A percentile compares a stretch with the other conserved stretches of the same genome.
These are phyloP conservation scores for Pasiphila rectangulata DNA, from an alignment of 2,888 invertebrate species.

Conservation along the genomic window DNA sequence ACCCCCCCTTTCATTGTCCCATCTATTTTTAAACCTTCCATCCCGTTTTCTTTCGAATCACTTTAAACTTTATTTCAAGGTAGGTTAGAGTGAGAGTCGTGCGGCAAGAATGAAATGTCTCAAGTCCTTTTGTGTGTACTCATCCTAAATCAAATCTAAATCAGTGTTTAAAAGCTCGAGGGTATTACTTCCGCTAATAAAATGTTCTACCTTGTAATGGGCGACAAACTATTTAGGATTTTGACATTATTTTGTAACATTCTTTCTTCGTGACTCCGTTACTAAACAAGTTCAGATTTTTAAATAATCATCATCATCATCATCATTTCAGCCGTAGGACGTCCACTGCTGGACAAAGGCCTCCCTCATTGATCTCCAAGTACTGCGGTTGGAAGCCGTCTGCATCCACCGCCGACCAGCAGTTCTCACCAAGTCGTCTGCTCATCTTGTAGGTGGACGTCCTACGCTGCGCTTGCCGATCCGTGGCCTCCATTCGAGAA, in stretches of 20 bases:
- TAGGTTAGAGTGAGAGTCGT: slow-evolving; percentile 36
- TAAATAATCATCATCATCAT: too few species aligned
- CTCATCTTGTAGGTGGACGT: too few species aligned
- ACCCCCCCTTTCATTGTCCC: slow-evolving; percentile 68
- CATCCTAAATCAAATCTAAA: slow-evolving; percentile 72
- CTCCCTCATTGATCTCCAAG: too few species aligned
- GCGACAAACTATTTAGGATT: slow-evolving; percentile 16
- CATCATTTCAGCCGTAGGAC: too few species aligned
- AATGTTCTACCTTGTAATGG: slow-evolving; percentile 59
- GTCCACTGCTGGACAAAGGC: too few species aligned
- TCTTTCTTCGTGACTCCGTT: not conserved
- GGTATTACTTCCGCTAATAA: slow-evolving; percentile 74
- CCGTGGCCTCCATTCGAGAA: too few species aligned
- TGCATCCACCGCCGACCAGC: too few species aligned
- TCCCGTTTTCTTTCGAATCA: slow-evolving; percentile 1
- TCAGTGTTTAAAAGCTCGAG: slow-evolving; percentile 67
- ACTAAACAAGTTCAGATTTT: too few species aligned
- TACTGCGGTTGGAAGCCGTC: too few species aligned
- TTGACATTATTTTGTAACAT: slow-evolving; percentile 2
- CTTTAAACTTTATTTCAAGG: slow-evolving; percentile 22
- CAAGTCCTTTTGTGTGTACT: slow-evolving; percentile 61
- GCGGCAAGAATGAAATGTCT: slow-evolving; percentile 27
- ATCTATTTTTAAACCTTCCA: slow-evolving; percentile 58
- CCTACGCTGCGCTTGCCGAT: too few species aligned
- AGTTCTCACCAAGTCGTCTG: too few species aligned